phyloP scores from a whole-genome alignment of 2,113 vertebrate genomes.

The Aegithalos caudatus region DNA sequence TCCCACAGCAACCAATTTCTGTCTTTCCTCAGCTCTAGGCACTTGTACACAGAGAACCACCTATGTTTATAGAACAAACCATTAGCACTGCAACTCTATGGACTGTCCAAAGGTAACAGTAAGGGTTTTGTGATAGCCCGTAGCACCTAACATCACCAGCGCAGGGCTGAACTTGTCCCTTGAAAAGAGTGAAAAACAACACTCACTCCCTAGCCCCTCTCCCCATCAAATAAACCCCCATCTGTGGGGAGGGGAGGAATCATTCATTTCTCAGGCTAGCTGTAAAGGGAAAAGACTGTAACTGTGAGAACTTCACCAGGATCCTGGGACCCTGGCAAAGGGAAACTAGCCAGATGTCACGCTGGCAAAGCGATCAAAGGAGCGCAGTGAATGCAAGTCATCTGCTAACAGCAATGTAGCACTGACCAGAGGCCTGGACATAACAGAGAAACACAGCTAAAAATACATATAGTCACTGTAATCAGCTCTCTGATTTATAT shows the following conservation, averaged over 20 bases:
- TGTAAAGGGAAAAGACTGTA: neutral
- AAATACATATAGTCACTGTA: neutral
- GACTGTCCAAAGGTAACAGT: neutral
- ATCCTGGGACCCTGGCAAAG: neutral
- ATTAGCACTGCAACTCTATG: neutral
- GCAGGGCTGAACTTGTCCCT: neutral
- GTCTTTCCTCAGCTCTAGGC: neutral
- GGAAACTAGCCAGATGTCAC: neutral
- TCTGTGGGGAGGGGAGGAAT: neutral
- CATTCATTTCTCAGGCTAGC: neutral
- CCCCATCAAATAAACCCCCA: neutral
- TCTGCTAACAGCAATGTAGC: neutral
- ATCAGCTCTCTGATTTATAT: neutral
- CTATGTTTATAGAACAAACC: neutral
- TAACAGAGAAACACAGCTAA: neutral
- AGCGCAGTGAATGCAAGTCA: neutral
- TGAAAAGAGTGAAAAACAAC: neutral
- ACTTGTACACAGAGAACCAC: neutral
- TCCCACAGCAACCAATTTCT: neutral
- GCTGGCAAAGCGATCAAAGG: conserved; percentile 25
- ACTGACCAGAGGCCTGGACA: neutral
- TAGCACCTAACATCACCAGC: neutral
- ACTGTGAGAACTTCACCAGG: neutral
- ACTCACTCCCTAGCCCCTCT: accelerated
- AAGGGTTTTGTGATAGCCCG: neutral